Percentiles rank a stretch among this genome's conserved stretches.
Conservation (phyloP, 2,888 invertebrate genomes). For the Antitype chi region DNA sequence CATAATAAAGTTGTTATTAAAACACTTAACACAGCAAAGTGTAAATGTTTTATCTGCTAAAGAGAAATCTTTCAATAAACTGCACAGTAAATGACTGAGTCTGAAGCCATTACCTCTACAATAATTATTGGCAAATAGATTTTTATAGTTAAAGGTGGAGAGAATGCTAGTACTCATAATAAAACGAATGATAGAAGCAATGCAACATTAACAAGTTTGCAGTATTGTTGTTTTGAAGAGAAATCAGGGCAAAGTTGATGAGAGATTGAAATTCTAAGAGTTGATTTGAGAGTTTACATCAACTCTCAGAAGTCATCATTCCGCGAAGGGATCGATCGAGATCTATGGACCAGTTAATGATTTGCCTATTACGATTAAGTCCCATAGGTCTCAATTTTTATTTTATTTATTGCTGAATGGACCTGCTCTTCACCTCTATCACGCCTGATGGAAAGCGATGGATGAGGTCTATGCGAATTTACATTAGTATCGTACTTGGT, state of each 20-base stretch:
- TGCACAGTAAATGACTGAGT: neutral
- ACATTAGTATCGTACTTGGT: no score
- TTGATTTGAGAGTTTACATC: neutral
- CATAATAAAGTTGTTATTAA: constrained; percentile 3
- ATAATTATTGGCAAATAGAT: neutral
- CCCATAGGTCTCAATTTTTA: no score
- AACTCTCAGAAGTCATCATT: no score
- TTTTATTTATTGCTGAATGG: no score
- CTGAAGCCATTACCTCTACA: constrained; percentile 4
- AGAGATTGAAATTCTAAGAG: neutral
- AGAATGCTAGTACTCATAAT: neutral
- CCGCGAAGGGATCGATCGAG: no score
- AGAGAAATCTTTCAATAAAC: constrained; percentile 8
- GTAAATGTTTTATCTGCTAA: constrained; percentile 32
- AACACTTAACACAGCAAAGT: neutral
- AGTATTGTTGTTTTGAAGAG: no score
- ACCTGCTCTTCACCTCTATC: no score
- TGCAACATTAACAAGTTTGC: neutral
- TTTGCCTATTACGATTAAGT: neutral
- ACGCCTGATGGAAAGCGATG: no score
- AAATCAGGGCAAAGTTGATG: neutral
- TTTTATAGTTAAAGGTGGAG: neutral
- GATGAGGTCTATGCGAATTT: no score
- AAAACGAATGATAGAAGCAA: neutral
- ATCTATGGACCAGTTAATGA: neutral